Conservation (phyloP, 2,113 vertebrate species). For the Sylvia atricapilla region DNA sequence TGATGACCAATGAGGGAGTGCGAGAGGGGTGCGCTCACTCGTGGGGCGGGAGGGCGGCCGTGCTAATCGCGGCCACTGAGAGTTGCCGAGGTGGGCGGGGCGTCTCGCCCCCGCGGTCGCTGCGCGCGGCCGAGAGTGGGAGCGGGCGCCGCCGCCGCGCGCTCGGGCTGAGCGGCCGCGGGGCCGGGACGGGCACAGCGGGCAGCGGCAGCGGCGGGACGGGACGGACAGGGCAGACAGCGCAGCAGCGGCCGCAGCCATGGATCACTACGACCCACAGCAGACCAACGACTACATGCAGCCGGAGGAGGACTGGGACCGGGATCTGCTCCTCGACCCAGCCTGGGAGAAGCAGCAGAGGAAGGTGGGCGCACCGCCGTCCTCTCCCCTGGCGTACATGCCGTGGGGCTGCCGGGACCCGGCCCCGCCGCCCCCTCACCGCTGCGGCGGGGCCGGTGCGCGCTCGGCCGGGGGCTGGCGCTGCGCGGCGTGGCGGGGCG, state of each 20-base stretch:
- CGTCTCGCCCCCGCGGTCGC: neutral
- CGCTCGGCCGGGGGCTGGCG: too few relatives aligned
- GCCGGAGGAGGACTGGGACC: slow-evolving; percentile 93
- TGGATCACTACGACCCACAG: slow-evolving; percentile 88
- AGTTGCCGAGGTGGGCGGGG: neutral
- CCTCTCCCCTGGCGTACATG: neutral
- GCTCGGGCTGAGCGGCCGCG: slow-evolving; percentile 19
- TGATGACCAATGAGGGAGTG: rapidly evolving
- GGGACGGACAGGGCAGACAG: too few relatives aligned
- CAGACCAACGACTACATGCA: slow-evolving; percentile 85
- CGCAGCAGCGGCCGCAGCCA: slow-evolving; percentile 33
- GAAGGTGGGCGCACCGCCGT: slow-evolving; percentile 75
- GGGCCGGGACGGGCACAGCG: neutral
- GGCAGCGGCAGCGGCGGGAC: neutral
- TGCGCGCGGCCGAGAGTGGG: neutral
- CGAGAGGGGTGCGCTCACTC: rapidly evolving
- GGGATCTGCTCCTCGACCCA: slow-evolving; percentile 91
- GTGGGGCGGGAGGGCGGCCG: rapidly evolving
- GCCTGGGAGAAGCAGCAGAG: slow-evolving; percentile 98
- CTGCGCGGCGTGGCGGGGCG: too few relatives aligned
- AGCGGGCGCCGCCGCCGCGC: neutral
- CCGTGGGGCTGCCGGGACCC: neutral
- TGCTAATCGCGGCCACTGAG: neutral
- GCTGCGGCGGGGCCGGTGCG: neutral
- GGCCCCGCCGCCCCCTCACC: neutral